Evolutionary conservation across 2,888 invertebrate genomes (phyloP), one percentile per base, ranked within the genome.

Genomic region (Bhutanitis thaidina): DNA sequence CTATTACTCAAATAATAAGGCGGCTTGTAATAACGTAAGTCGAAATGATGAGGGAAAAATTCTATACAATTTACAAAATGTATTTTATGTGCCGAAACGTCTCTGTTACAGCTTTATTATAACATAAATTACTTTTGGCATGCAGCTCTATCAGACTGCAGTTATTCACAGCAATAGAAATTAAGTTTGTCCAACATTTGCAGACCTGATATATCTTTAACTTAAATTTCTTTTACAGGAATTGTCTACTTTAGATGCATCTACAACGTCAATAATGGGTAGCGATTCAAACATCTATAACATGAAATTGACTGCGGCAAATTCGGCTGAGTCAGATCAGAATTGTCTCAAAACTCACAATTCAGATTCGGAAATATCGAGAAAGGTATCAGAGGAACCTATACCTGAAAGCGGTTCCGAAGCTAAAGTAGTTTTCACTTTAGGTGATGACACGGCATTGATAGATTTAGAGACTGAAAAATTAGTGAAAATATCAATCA

Each of bases 281-380:
- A 90, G 90, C 52, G 90, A 90, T 64, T 83, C 90, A 0, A 86
- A 87, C 54, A 84, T 87, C 0, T 88, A 86, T 65, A 77, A 85
- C 54, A 77, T 80, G 64, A 84, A 86, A 55, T 61, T 82, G 0
- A 54, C 65, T 0, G 69, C 73, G 46, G 64, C 53, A 0, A 63
- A 67, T 47, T 43, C 59, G 8, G 70, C 12, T 12, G 34, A 77
- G 25, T 48, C 59, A 0, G 51, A 61, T 1, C 57, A 59, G 2
- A 60, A 52, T 20, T 56, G 57, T 10, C 53, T 77, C 1, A 78
- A 80, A 62, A 64, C 70, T 25, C 83, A 80, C 57, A 79, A 71
- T 27, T 89, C 89, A 0, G 88, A 90, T 43, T 80, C 88, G 0
- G 87, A 88, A 69, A 80, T 90, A 56, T 68, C 71, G 7, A 69